Evolutionary conservation across 2,797 vertebrate species (phyloP), one percentile per base, ranked within the genome.

Genomic region (Austrolebias charrua): DNA sequence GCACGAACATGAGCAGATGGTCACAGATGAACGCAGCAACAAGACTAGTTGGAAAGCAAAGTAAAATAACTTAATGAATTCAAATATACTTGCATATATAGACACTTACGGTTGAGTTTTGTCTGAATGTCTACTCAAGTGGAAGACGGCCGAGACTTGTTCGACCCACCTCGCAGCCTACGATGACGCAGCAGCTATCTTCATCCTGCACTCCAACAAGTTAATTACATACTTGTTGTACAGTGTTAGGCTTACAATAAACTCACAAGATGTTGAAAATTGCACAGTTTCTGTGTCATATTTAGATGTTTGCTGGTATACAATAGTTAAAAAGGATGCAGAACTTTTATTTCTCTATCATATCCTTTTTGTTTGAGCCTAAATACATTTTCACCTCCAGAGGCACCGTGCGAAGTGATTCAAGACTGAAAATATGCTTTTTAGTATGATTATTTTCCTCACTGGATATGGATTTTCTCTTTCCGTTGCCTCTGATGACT

Each of bases 401-500:
- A 58, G 47, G 35, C 31, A 40, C 14, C 46, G 35, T 44, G 14
- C 58, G n/a, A 42, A 53, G 42, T 3, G n/a, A 19, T 20, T 42
- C 15, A 10, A 6, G 44, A 42, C 31, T 11, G 1, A 31, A 48
- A 58, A 73, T 45, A 52, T 20, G 19, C 31, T 33, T 28, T 44
- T 35, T 33, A 19, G 31, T 14, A 1, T 60, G 63, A 69, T 43
- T 63, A 51, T 24, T 55, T 59, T 44, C 45, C 65, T 43, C 62
- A 19, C 42, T 12, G 44, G 62, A 45, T 43, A 10, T 13, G 42
- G 62, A 64, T 65, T 70, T 52, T 40, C 10, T 40, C 38, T 12
- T 11, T 12, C 33, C 6, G 31, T 5, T 33, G 6, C 18, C 43
- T 59, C 46, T 50, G n/a, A 51, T 52, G 49, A 10, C 48, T 38